Evolutionary conservation across 2,797 vertebrate species (phyloP).

Genomic region (Pelodytes ibericus): DNA sequence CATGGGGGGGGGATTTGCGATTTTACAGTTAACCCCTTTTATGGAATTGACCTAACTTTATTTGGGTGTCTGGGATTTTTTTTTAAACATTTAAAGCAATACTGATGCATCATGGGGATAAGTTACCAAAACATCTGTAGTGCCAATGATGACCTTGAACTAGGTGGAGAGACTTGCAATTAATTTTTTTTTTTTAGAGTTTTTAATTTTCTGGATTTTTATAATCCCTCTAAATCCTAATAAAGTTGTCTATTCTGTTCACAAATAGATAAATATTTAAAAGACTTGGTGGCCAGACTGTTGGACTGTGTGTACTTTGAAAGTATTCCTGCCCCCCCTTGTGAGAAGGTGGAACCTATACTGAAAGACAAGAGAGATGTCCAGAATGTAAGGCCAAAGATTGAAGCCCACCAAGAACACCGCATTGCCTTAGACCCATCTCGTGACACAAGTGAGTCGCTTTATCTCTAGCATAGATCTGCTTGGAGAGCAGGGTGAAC

Average conservation of each 20-base stretch:
- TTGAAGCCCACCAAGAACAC: background rate
- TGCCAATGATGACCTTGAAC: too few species aligned
- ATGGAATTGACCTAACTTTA: too few species aligned
- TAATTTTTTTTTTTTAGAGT: background rate
- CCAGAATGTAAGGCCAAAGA: background rate
- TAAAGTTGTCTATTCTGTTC: too few species aligned
- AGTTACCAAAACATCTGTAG: too few species aligned
- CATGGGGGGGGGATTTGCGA: too few species aligned
- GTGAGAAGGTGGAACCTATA: conserved; percentile 59
- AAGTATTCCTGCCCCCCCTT: conserved; percentile 75
- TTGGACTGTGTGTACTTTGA: conserved; percentile 89
- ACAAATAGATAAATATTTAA: conserved; percentile 89
- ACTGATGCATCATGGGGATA: too few species aligned
- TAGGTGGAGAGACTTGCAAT: too few species aligned
- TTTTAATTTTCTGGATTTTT: too few species aligned
- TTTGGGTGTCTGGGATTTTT: too few species aligned
- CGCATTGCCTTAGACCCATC: background rate
- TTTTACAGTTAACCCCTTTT: too few species aligned
- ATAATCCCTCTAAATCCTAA: too few species aligned
- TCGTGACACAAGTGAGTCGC: background rate
- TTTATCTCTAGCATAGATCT: background rate
- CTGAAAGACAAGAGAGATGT: conserved; percentile 55
- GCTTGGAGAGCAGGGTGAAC: background rate
- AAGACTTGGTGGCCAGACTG: conserved; percentile 83
- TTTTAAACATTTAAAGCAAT: too few species aligned